Evolutionary conservation across 1,140 invertebrate genomes (phyloP), one percentile per base, ranked within the genome.

Genomic region (Colletes latitarsis): DNA sequence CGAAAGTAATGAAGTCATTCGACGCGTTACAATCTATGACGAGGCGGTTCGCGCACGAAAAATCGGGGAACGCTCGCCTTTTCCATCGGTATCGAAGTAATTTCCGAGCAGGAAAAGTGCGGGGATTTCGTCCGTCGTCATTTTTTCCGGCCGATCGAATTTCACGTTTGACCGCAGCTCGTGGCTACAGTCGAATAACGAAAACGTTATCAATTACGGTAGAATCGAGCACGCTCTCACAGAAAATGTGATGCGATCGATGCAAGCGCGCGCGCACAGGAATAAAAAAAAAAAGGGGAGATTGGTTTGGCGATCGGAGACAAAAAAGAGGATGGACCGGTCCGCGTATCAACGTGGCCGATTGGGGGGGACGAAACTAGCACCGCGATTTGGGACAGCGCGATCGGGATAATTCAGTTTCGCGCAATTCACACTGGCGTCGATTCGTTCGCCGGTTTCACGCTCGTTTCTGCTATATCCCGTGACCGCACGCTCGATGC

Each of bases 151-250:
- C 58, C 72, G 81, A 86, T 85, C 53, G 73, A 82, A 76, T 85
- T 79, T 78, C 79, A 75, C 57, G 72, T 74, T 82, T 64, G 43
- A 58, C 73, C 52, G 58, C 62, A 62, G 39, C 58, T 55, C 15
- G 69, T 39, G 43, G 60, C 62, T 82, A 63, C 73, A 81, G 30
- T 57, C 19, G 73, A 84, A 63, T 66, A 78, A 86, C 70, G 66
- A 84, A 84, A 87, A 87, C 62, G 71, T 84, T 87, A 84, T 87
- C 85, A 87, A 84, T 87, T 87, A 74, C 72, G 71, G 57, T 57
- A 52, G 71, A 76, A 77, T 58, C 57, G 78, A 66, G 70, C 43
- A 74, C 79, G 41, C 21, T 82, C 77, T 57, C 39, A 68, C 63
- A 63, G 85, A 85, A 88, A 88, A 87, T 88, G 67, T 55, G 60